Evolutionary conservation across 2,888 invertebrate species (phyloP).

Genomic region (Drosophila paranaensis): DNA sequence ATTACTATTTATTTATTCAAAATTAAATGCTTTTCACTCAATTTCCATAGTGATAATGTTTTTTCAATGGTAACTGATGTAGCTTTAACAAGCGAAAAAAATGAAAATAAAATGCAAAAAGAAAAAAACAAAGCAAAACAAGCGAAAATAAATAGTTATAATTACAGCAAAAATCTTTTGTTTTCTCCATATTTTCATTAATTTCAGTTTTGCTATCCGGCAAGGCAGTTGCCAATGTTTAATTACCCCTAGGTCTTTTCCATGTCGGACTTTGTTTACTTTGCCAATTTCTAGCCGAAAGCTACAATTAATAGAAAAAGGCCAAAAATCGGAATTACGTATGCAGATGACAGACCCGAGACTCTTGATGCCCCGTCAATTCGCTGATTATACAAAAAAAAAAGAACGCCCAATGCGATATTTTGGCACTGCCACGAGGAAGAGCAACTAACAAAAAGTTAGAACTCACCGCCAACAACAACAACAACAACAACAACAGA

Average conservation of each 20-base stretch:
- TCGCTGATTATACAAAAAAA: not conserved
- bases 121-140: not conserved
- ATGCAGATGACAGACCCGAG: constrained; percentile 6
- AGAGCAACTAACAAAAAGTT: constrained; percentile 3
- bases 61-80: constrained; percentile 2
- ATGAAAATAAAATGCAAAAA: not conserved
- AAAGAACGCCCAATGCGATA: constrained; percentile 1
- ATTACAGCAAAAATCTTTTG: not conserved
- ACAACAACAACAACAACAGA: constrained; percentile 4
- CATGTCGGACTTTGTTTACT: not conserved
- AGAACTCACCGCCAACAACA: constrained; percentile 17
- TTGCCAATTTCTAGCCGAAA: constrained; percentile 3
- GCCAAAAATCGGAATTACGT: constrained; percentile 7
- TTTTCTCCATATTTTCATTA: not conserved
- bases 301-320: constrained; percentile 22
- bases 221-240: not conserved
- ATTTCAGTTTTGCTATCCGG: not conserved
- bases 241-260: not conserved
- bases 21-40: constrained; percentile 4
- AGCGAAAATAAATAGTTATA: not conserved
- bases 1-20: not conserved
- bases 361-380: constrained; percentile 1
- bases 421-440: constrained; percentile 3
- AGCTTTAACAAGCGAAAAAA: not conserved
- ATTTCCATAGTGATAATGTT: not conserved